Evolutionary conservation across 2,797 vertebrate species (phyloP), one percentile per base, ranked within the genome.

Genomic region (Eulemur rubriventer): DNA sequence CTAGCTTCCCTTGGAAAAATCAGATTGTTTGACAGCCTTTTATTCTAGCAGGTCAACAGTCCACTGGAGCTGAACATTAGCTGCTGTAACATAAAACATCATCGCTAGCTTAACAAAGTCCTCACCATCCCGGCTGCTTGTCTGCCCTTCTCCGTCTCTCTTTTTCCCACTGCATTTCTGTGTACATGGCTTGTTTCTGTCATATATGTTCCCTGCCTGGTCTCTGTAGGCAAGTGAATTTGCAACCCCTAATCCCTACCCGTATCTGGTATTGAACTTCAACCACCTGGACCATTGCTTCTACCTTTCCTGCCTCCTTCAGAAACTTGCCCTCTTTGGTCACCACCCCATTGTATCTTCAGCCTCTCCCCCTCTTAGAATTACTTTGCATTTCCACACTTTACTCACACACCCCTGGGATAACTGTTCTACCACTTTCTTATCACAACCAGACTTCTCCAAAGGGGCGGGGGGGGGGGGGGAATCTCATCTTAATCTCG

Each of bases 91-190:
- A 33, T 6, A 46, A 35, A 50, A 11, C 7, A 4, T 35, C 35
- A 20, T 46, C 0, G 10, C 57, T 38, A 0, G 11, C 14, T 50
- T 46, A 35, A 0, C 41, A 7, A 33, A 17, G 38, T 33, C 43
- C 55, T 48, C 24, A 8, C 28, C 0, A 0, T 33, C 33, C 46
- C 65, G 12, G 7, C 3, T 26, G 26, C 9, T 24, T 22, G 17
- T 52, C n/a, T 57, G 18, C 11, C 55, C 9, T 13, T 73, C 57
- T 76, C 16, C 12, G 0, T 16, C 48, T 73, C 43, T 73, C 38
- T 48, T 55, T 13, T 69, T 26, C 6, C 28, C 16, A 10, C 20
- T 55, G 1, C 6, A 16, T 72, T 48, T 52, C 35, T 84, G 46
- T 24, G 30, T 6, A 46, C 0, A 0, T 3, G 38, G 33, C 4